Conservation (phyloP, 2,888 invertebrate genomes). For the Periphyllus acericola region DNA sequence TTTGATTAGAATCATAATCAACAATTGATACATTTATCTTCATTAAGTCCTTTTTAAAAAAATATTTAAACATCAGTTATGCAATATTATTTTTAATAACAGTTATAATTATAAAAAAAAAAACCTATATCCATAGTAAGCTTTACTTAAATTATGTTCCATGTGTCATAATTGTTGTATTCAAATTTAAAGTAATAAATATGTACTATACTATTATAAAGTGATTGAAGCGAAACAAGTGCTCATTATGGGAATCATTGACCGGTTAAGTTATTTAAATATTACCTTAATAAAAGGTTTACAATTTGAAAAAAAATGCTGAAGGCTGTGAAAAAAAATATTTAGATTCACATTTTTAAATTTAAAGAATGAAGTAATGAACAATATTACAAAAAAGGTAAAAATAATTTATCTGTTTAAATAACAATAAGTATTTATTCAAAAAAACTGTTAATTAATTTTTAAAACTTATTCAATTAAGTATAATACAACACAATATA, state of each 20-base stretch:
- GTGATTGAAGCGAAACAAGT: not conserved
- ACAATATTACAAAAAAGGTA: not conserved
- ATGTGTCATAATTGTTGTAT: not conserved
- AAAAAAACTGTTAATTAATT: too few relatives aligned
- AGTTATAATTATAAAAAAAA: too few relatives aligned
- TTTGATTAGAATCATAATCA: not conserved
- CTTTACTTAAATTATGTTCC: too few relatives aligned
- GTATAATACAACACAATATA: too few relatives aligned
- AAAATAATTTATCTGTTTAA: too few relatives aligned
- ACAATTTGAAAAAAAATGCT: not conserved
- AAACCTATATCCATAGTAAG: too few relatives aligned
- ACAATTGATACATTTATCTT: not conserved
- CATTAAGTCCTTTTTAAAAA: not conserved
- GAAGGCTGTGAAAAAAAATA: not conserved
- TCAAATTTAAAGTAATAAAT: not conserved
- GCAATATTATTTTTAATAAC: too few relatives aligned
- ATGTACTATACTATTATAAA: not conserved
- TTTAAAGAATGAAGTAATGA: too few relatives aligned
- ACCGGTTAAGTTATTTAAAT: not conserved
- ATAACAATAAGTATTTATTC: too few relatives aligned
- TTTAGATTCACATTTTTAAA: too few relatives aligned
- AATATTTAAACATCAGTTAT: not conserved
- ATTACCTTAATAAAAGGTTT: not conserved
- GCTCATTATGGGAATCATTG: not conserved
- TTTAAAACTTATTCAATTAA: too few relatives aligned